These are phyloP conservation scores for Nephrotoma guestfalica DNA, from an alignment of 2,888 invertebrate genomes.

Conservation along the genomic window DNA sequence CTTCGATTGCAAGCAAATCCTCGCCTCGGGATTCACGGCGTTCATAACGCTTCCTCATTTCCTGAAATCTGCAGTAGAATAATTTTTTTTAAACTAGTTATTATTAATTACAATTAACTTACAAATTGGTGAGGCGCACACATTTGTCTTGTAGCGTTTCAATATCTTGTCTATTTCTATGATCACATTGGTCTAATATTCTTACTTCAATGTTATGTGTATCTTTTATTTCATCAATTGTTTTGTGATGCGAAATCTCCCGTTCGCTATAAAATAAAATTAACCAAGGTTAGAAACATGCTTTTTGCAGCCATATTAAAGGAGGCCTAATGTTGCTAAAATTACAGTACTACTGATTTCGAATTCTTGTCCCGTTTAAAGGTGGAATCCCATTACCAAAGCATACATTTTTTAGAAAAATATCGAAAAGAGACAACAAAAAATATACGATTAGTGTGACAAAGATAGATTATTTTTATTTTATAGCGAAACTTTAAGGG, in stretches of 20 bases:
- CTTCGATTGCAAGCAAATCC: slow-evolving; percentile 38
- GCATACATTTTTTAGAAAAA: too few species aligned
- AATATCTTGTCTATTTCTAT: slow-evolving; percentile 38
- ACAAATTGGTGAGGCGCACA: slow-evolving; percentile 41
- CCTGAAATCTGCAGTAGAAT: slow-evolving; percentile 35
- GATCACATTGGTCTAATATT: slow-evolving; percentile 31
- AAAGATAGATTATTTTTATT: too few species aligned
- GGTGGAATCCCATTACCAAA: too few species aligned
- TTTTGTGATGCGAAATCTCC: slow-evolving; percentile 30
- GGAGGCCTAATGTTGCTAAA: too few species aligned
- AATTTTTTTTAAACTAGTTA: not conserved
- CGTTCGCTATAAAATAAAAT: slow-evolving; percentile 29
- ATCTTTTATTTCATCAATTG: slow-evolving; percentile 28
- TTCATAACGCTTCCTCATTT: slow-evolving; percentile 41
- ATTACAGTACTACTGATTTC: too few species aligned
- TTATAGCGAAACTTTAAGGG: too few species aligned
- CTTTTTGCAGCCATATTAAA: too few species aligned
- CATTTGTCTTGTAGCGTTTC: slow-evolving; percentile 41
- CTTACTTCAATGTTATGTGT: slow-evolving; percentile 29
- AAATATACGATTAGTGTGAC: too few species aligned
- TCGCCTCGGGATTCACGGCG: slow-evolving; percentile 39
- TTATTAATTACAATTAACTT: slow-evolving; percentile 19
- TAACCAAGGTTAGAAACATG: too few species aligned
- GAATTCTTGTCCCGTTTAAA: too few species aligned
- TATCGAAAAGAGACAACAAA: too few species aligned